Conservation (phyloP, 2,888 invertebrate species). For the Vandiemenella viatica region DNA sequence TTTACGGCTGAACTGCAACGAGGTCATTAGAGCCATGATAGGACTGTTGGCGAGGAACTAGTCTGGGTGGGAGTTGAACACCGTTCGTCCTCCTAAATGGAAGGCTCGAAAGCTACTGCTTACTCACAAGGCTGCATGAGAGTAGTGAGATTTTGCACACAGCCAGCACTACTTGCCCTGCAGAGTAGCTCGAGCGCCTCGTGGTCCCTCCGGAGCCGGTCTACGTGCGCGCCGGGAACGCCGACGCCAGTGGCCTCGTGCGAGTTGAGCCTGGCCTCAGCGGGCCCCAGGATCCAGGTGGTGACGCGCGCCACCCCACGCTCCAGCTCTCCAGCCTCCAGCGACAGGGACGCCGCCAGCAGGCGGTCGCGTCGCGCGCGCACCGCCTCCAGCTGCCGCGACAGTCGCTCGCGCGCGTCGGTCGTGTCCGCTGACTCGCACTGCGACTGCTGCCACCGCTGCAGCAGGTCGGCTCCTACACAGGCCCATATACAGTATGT, state of each 20-base stretch:
- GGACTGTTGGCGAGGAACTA: too few species aligned
- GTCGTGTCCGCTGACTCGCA: slow-evolving; percentile 31
- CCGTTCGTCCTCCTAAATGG: too few species aligned
- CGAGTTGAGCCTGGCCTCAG: slow-evolving; percentile 54
- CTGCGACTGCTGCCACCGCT: background rate
- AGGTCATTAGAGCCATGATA: too few species aligned
- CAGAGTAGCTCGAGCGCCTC: slow-evolving; percentile 61
- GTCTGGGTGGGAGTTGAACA: too few species aligned
- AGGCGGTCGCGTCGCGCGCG: slow-evolving; percentile 28
- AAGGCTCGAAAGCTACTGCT: too few species aligned
- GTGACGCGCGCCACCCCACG: slow-evolving; percentile 54
- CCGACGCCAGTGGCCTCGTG: slow-evolving; percentile 59
- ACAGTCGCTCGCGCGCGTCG: slow-evolving; percentile 42
- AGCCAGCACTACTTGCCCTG: slow-evolving; percentile 43
- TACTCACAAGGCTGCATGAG: too few species aligned
- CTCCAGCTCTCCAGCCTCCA: slow-evolving; percentile 41
- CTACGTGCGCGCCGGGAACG: slow-evolving; percentile 51
- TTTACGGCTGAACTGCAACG: too few species aligned
- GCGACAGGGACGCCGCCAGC: slow-evolving; percentile 41
- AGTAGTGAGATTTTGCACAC: too few species aligned
- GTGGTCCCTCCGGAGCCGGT: slow-evolving; percentile 54
- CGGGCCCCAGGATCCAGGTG: slow-evolving; percentile 63
- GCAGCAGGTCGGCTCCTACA: background rate
- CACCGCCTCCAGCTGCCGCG: slow-evolving; percentile 38
- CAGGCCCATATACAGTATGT: too few species aligned